phyloP scores from a whole-genome alignment of 2,888 invertebrate species.

The Leptogaster cylindrica region DNA sequence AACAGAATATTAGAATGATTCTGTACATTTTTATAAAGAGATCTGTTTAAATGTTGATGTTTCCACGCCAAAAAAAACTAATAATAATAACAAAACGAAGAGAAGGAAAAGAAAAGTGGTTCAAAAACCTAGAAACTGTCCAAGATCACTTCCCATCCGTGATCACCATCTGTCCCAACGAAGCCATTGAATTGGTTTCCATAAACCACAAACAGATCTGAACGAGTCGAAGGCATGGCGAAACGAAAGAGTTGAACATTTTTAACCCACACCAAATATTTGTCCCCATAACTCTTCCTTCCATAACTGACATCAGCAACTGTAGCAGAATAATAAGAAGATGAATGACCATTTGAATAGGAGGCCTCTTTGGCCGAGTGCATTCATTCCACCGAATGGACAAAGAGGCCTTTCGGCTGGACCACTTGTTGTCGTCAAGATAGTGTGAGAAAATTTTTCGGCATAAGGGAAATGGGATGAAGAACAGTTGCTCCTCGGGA shows the following conservation, averaged over 20 bases:
- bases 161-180: constrained; percentile 4
- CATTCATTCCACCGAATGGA: constrained; percentile 18
- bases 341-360: constrained; percentile 34
- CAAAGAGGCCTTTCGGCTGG: constrained; percentile 9
- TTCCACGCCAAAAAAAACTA: too few species aligned
- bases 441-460: constrained; percentile 29
- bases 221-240: not conserved
- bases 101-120: constrained; percentile 1
- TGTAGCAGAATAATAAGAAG: constrained; percentile 33
- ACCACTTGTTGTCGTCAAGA: not conserved
- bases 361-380: constrained; percentile 5
- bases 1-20: too few species aligned
- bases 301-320: constrained; percentile 34
- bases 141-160: not conserved
- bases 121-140: not conserved
- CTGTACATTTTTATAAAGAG: too few species aligned
- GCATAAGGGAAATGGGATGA: not conserved
- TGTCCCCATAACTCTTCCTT: constrained; percentile 35
- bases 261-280: constrained; percentile 30
- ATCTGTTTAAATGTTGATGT: too few species aligned
- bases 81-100: too few species aligned
- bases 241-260: constrained; percentile 24
- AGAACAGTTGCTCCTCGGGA: too few species aligned
- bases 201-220: constrained; percentile 16
- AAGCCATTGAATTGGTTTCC: constrained; percentile 6